Base-by-base conservation (phyloP, 2,113 vertebrate species). In the Callipepla squamata region DNA sequence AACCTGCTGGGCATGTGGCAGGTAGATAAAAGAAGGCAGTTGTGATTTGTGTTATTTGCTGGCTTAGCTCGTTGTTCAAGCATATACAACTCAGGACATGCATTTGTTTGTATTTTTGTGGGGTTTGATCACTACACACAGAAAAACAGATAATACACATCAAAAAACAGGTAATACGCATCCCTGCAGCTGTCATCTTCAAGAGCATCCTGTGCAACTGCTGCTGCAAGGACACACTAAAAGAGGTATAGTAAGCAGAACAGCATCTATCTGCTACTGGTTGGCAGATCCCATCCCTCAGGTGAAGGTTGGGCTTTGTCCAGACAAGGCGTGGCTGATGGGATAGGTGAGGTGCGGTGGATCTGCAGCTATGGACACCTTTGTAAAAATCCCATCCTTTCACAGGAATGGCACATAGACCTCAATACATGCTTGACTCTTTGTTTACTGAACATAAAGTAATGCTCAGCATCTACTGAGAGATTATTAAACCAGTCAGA, bases 61-160 rank as follows among this genome's bases (percentile, higher is more conserved):
- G 51, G 38, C 51, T 85, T 70, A 67, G 38, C 17, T 85, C 72
- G 57, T 78, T 57, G 42, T 75, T n/a, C 57, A 59, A 18, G 47
- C 18, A 9, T 7, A 19, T 23, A 65, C 82, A 45, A 38, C 45
- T 48, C 45, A 68, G 15, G 63, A 9, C 16, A 55, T 14, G 34
- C 8, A 16, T 88, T 88, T 76, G 9, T 67, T 80, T 63, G 47
- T 13, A 5, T 89, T 50, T 36, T 20, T 72, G 13, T 68, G 58
- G 22, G n/a, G 23, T 89, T 91, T 73, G 22, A 70, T 7, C 0
- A 0, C 3, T 72, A 20, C 23, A 6, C 3, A 1, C 13, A 14
- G 55, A 20, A 20, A 30, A n/a, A n/a, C 55, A 57, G 18, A 17
- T 57, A n/a, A 32, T 6, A 13, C 7, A 20, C 17, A 32, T 19